These are phyloP conservation scores for Papilio dardanus DNA, from an alignment of 1,140 invertebrate species.

Conservation along the genomic window DNA sequence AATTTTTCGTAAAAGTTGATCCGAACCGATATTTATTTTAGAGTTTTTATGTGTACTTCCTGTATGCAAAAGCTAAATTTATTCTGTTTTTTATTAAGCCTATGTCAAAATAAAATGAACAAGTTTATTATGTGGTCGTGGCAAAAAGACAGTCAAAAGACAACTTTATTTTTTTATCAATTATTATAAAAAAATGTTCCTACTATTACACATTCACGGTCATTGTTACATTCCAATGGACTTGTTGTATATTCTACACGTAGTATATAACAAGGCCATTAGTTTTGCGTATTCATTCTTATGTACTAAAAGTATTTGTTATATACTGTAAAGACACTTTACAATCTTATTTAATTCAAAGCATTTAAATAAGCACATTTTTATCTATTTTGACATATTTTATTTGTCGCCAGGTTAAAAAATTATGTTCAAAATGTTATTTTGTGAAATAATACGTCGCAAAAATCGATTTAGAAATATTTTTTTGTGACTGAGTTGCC, in stretches of 20 bases:
- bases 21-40: too few species aligned
- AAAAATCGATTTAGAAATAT: not conserved
- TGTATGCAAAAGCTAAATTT: not conserved
- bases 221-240: conserved; percentile 60
- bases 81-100: not conserved
- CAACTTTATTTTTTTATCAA: conserved; percentile 28
- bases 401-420: not conserved
- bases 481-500: too few species aligned
- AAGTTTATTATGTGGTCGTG: not conserved
- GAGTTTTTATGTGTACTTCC: not conserved
- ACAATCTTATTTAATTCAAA: not conserved
- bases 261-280: conserved; percentile 57
- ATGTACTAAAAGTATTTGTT: not conserved
- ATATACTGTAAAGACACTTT: not conserved
- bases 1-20: too few species aligned
- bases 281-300: conserved; percentile 40
- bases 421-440: not conserved
- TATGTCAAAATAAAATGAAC: not conserved
- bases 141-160: conserved; percentile 28
- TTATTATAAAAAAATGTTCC: conserved; percentile 33
- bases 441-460: not conserved
- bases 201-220: conserved; percentile 53
- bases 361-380: not conserved
- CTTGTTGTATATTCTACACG: conserved; percentile 42
- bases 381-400: not conserved